These are phyloP conservation scores for Bufo gargarizans DNA, from an alignment of 2,113 vertebrate species.

Conservation along the genomic window DNA sequence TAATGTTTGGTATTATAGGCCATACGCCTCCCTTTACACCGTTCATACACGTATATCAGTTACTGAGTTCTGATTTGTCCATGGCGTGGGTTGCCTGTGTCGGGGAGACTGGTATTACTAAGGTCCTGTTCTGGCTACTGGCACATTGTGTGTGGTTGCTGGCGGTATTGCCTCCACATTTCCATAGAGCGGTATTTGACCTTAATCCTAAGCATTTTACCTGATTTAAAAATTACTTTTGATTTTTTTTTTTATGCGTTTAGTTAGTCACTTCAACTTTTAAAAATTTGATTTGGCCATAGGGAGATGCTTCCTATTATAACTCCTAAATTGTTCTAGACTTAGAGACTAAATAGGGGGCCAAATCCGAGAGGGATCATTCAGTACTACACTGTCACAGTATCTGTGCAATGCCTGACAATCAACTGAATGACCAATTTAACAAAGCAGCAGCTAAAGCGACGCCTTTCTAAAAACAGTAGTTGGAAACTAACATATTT, in stretches of 20 bases:
- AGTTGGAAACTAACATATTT: slow-evolving; percentile 58
- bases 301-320: neutral
- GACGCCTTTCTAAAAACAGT: neutral
- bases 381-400: slow-evolving; percentile 38
- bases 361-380: slow-evolving; percentile 23
- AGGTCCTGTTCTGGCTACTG: neutral
- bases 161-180: neutral
- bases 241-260: neutral
- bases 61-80: neutral
- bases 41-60: neutral
- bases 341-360: neutral
- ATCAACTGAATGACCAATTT: slow-evolving; percentile 42
- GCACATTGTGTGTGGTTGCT: neutral
- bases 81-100: neutral
- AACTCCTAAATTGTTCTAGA: neutral
- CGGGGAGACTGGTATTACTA: neutral
- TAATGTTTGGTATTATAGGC: neutral
- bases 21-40: neutral
- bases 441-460: slow-evolving; percentile 45
- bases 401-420: slow-evolving; percentile 51
- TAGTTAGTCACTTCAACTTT: neutral
- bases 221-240: neutral
- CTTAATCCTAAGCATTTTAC: neutral
- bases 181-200: neutral
- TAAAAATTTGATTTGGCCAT: neutral